A percentile compares a stretch with the other conserved stretches of the same genome.
phyloP scores from a whole-genome alignment of 2,113 vertebrate genomes.

The Stomatorhinus ivindoensis region DNA sequence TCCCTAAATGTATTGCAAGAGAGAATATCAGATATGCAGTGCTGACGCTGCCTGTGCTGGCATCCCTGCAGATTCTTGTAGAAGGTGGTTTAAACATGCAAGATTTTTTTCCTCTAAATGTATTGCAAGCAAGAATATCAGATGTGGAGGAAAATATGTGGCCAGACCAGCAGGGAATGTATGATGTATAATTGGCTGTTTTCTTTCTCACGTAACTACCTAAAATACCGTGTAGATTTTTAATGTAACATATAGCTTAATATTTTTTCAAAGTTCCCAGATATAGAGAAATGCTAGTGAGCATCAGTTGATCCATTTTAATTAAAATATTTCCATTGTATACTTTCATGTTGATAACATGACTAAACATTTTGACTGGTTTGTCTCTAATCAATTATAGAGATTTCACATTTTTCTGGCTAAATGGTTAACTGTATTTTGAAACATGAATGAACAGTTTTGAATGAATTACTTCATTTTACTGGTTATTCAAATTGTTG shows the following conservation, averaged over 20 bases:
- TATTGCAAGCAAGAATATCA: too few relatives aligned
- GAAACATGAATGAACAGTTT: background rate
- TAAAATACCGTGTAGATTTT: background rate
- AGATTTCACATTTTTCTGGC: background rate
- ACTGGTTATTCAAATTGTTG: background rate
- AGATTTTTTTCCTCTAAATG: background rate
- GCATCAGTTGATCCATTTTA: background rate
- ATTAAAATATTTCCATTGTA: background rate
- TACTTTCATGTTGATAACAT: background rate
- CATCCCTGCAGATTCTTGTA: too few relatives aligned
- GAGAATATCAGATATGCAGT: too few relatives aligned
- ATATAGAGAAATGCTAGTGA: background rate
- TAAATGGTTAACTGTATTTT: background rate
- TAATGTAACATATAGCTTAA: too few relatives aligned
- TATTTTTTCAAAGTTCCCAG: background rate
- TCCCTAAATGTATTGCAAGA: too few relatives aligned
- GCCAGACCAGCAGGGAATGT: background rate
- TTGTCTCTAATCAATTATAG: background rate
- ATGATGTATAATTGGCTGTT: background rate
- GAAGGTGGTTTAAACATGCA: background rate
- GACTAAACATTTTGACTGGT: background rate
- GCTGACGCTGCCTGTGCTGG: too few relatives aligned
- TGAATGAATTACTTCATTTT: background rate
- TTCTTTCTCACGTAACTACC: background rate
- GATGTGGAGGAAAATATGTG: too few relatives aligned